Evolutionary conservation across 2,888 invertebrate genomes (phyloP), one percentile per base, ranked within the genome.

Genomic region (Anodontia alba): DNA sequence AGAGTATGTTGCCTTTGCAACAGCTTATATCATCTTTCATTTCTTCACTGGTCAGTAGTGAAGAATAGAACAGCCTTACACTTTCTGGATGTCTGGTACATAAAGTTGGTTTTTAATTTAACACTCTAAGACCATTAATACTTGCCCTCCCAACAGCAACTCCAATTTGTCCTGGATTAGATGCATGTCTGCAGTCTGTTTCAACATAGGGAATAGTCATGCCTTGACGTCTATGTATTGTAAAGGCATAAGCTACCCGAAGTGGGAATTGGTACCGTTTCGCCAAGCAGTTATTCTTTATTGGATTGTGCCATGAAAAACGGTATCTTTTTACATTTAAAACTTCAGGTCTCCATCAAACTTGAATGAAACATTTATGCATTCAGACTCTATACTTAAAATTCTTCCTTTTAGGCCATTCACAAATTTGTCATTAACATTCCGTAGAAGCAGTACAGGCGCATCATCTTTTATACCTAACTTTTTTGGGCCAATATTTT

Each of bases 181-280:
- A 31, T 38, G 73, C 76, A 71, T 70, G 26, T 57, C 57, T 49
- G 67, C 76, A 76, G 1, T n/a, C n/a, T n/a, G n/a, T n/a, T n/a
- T n/a, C n/a, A n/a, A n/a, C n/a, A n/a, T n/a, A 76, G 29, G 54
- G 46, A 73, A 68, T 75, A 75, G 20, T 76, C 76, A n/a, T 71
- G 1, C 57, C 75, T 80, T 23, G 76, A 73, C 15, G n/a, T n/a
- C n/a, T n/a, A n/a, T n/a, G n/a, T n/a, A 80, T 76, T 17, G 80
- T 76, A 26, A 80, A 49, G 33, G 76, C 76, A 73, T 70, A 70
- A 42, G 68, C 68, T 31, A 76, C 43, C 31, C 69, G 49, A 23
- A 76, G 49, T 38, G 76, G 80, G 26, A 76, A 67, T 33, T 76
- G 80, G 15, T 51, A 33, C 23, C 73, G 26, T 26, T 43, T 72